Evolutionary conservation across 2,888 invertebrate species (phyloP), one percentile per base, ranked within the genome.

Genomic region (Celastrina argiolus): DNA sequence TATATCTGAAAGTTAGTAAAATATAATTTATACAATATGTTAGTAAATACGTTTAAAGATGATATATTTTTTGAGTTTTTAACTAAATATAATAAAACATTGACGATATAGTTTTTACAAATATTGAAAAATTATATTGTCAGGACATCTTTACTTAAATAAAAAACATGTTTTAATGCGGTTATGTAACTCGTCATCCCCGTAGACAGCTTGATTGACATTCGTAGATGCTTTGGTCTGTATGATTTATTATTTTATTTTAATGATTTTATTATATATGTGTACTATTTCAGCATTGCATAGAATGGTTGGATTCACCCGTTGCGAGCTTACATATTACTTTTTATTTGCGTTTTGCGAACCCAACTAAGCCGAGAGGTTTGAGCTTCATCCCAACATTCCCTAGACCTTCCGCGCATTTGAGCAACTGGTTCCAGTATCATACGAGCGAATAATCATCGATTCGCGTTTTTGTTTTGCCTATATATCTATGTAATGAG

Each of bases 351-450:
- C 80, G 78, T 86, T 81, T 82, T 80, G 85, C 81, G 72, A 73
- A 71, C 71, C 71, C 67, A 68, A 81, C 74, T 76, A 75, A 74
- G 74, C 76, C 76, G 78, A 78, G 78, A 79, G 81, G 78, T 81
- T 78, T 78, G 63, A 76, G 80, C 80, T 81, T 85, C 80, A 81
- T 42, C 82, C 81, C 80, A 80, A 85, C 82, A 79, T 80, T 80
- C 78, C 72, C 76, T 83, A 87, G 87, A 87, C 88, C 88, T 88
- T 88, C 88, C 87, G 88, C 88, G 87, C 82, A 84, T 84, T 81
- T 78, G 74, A 73, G 72, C 72, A 79, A 80, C 84, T 81, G 85
- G 84, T 84, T 83, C 83, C 83, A 75, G 74, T 69, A 76, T 80
- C 73, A 81, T 74, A 77, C 71, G 74, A 71, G 68, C 74, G 63